Percentiles rank a stretch among this genome's conserved stretches.
Conservation (phyloP, 1,140 invertebrate species). For the Drosophila azteca region DNA sequence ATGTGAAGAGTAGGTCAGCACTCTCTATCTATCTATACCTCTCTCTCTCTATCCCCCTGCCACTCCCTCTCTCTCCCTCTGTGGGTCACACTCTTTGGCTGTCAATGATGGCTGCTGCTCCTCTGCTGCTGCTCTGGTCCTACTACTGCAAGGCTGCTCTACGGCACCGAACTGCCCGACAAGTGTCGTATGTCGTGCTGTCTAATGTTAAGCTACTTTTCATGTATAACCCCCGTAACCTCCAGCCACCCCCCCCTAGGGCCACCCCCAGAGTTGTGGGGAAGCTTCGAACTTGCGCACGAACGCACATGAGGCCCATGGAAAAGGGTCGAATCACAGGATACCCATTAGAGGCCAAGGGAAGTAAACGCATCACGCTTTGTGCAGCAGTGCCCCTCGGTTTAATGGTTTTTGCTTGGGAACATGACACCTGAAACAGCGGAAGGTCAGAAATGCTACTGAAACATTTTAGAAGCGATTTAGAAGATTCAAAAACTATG, state of each 20-base stretch:
- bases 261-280: constrained; percentile 1
- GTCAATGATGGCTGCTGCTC: constrained; percentile 51
- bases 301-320: constrained; percentile 43
- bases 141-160: constrained; percentile 24
- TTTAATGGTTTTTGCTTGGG: no score
- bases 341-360: no score
- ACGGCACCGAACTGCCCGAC: constrained; percentile 50
- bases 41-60: constrained; percentile 10
- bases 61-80: neutral
- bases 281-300: constrained; percentile 48
- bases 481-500: no score
- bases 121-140: constrained; percentile 1
- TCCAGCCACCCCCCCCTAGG: neutral
- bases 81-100: constrained; percentile 47
- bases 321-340: constrained; percentile 1
- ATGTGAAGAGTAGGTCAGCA: constrained; percentile 43
- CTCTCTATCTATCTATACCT: constrained; percentile 9
- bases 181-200: constrained; percentile 74
- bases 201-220: constrained; percentile 80
- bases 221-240: constrained; percentile 58
- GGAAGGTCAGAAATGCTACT: no score
- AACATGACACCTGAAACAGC: no score
- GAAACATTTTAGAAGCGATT: no score
- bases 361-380: no score
- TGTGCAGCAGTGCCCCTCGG: no score